Evolutionary conservation across 2,113 vertebrate species (phyloP), one percentile per base, ranked within the genome.

Genomic region (Notarius lentiginosus): DNA sequence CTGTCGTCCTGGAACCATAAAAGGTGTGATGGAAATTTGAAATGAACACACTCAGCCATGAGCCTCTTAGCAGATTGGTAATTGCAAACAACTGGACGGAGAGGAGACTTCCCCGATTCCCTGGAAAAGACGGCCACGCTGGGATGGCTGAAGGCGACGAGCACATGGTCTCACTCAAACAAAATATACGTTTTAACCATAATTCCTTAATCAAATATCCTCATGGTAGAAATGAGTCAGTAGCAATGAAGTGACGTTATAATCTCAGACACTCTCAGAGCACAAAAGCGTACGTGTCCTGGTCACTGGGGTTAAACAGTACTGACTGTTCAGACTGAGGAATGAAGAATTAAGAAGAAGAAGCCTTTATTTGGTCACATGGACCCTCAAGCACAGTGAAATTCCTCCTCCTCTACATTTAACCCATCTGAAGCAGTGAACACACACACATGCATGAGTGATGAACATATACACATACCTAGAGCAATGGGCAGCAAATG

Each of bases 21-120:
- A 95, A 95, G 95, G 94, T 95, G 94, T 94, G 94, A 95, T 95
- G 94, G 94, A 95, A 95, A 96, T 94, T 94, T 92, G 91, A 93
- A 95, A 94, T 93, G 94, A 95, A 95, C 92, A 92, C 93, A 94
- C 94, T 95, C 94, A 95, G 94, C 94, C 93, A 94, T 94, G 93
- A 95, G 95, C 95, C 94, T 95, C 93, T 94, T 94, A 95, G 95
- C 93, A 65, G 91, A 93, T 92, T 93, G 92, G 92, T 95, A 95
- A 96, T 95, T 94, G 92, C 93, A 94, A 95, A 95, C 95, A 96
- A 93, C 94, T 96, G 95, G 91, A 91, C 53, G 65, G 60, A 77
- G 47, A 77, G 72, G 60, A 77, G 47, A 77, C 75, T 77, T 55
- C 72, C 87, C 84, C 92, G 77, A 58, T 34, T 30, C 55, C 34